A percentile compares a stretch with the other conserved stretches of the same genome.
Evolutionary conservation across 2,113 vertebrate species (phyloP).

Genomic region (Atherinomorus stipes): DNA sequence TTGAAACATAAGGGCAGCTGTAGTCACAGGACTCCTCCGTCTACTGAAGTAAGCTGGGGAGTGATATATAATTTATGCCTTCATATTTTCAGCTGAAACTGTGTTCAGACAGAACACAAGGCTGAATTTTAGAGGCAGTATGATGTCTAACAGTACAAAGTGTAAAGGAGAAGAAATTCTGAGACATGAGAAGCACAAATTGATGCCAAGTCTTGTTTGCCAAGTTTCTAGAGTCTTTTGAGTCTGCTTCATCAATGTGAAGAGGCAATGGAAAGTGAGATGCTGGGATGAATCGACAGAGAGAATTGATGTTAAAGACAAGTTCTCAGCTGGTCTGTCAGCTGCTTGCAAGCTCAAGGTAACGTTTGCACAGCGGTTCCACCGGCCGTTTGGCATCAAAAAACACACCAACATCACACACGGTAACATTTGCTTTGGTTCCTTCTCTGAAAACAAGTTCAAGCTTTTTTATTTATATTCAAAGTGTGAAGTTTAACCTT

Average conservation of each 20-base stretch:
- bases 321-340: rapidly evolving
- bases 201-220: rapidly evolving
- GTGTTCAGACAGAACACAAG: neutral
- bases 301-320: neutral
- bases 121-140: neutral
- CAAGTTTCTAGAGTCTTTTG: neutral
- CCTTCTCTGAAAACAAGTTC: too few species aligned
- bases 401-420: neutral
- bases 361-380: neutral
- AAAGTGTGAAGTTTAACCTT: neutral
- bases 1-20: neutral
- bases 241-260: neutral
- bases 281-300: neutral
- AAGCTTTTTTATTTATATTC: neutral
- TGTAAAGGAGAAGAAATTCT: neutral
- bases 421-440: neutral
- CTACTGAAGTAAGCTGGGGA: neutral
- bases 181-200: neutral
- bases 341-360: neutral
- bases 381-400: neutral
- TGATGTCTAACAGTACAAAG: neutral
- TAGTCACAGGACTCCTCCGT: neutral
- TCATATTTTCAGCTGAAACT: neutral
- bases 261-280: neutral
- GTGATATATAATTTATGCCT: slow-evolving; percentile 8